Evolutionary conservation across 1,140 invertebrate species (phyloP).

Genomic region (Drosophila rhopaloa): DNA sequence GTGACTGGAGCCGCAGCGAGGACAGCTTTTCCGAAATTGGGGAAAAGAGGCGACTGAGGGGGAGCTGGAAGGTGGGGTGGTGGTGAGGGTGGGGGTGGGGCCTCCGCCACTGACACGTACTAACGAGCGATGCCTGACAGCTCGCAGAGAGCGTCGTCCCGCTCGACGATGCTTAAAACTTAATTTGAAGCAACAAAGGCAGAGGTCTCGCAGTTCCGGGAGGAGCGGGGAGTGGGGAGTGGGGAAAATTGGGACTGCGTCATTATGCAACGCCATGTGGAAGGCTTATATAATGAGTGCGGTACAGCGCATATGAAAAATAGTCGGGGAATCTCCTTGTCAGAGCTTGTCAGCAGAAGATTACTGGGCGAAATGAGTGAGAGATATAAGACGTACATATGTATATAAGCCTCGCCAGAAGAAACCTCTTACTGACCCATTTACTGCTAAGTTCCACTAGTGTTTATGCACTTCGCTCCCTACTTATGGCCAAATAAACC

Average conservation of each 20-base stretch:
- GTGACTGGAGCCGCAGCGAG: slow-evolving; percentile 44
- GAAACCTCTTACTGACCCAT: slow-evolving; percentile 45
- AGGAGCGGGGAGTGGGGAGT: not conserved
- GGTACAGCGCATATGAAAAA: slow-evolving; percentile 37
- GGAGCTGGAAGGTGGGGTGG: no score
- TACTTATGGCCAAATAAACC: not conserved
- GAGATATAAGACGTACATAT: slow-evolving; percentile 19
- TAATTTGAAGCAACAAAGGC: slow-evolving; percentile 65
- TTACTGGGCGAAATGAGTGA: slow-evolving; percentile 22
- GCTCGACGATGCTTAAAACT: slow-evolving; percentile 64
- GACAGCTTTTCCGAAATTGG: slow-evolving; percentile 1
- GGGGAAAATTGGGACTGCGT: slow-evolving; percentile 17
- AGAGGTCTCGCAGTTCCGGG: slow-evolving; percentile 4
- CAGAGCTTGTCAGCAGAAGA: slow-evolving; percentile 37
- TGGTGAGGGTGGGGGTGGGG: not conserved
- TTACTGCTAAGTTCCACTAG: slow-evolving; percentile 9
- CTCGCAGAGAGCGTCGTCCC: slow-evolving; percentile 37
- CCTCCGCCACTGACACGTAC: slow-evolving; percentile 65
- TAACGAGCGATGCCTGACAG: slow-evolving; percentile 71
- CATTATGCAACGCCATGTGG: slow-evolving; percentile 66
- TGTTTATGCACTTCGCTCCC: slow-evolving; percentile 28
- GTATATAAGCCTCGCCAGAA: slow-evolving; percentile 3
- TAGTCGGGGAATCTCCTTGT: slow-evolving; percentile 29
- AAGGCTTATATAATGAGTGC: slow-evolving; percentile 57
- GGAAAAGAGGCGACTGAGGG: slow-evolving; percentile 3